Evolutionary conservation across 1,140 invertebrate genomes (phyloP).

Genomic region (Sitophilus oryzae): DNA sequence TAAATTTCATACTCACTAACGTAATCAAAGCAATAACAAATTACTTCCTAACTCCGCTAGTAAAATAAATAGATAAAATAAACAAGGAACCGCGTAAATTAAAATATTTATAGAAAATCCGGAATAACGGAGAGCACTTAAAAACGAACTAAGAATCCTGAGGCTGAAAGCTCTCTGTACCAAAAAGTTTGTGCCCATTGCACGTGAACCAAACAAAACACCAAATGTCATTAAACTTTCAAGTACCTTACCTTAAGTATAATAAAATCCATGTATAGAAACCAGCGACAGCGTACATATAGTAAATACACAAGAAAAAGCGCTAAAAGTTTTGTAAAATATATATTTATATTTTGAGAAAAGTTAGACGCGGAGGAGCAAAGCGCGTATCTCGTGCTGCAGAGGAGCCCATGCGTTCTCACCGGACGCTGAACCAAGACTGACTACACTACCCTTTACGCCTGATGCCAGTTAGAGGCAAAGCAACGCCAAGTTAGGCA

Average conservation of each 20-base stretch:
- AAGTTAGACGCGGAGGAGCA: neutral
- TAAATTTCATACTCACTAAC: slow-evolving; percentile 13
- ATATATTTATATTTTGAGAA: neutral
- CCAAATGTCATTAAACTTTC: slow-evolving; percentile 3
- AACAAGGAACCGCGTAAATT: no score
- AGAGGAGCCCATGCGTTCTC: neutral
- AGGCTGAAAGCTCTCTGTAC: no score
- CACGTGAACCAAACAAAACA: slow-evolving; percentile 1
- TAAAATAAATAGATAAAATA: no score
- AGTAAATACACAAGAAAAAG: slow-evolving; percentile 8
- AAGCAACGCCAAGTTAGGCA: slow-evolving; percentile 18
- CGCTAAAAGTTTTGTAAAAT: slow-evolving; percentile 5
- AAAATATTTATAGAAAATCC: no score
- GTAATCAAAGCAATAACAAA: neutral
- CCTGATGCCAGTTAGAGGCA: slow-evolving; percentile 18
- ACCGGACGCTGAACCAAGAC: slow-evolving; percentile 14
- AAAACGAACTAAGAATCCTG: neutral
- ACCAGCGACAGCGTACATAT: neutral
- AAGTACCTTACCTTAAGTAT: slow-evolving; percentile 30
- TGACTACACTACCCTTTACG: no score
- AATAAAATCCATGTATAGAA: slow-evolving; percentile 33
- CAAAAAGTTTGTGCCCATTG: no score
- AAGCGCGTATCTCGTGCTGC: neutral
- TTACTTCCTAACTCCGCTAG: no score
- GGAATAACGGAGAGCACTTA: neutral